A percentile compares a stretch with the other conserved stretches of the same genome.
These are phyloP conservation scores for Drosophila nigricruria DNA, from an alignment of 2,888 invertebrate genomes.

Conservation along the genomic window DNA sequence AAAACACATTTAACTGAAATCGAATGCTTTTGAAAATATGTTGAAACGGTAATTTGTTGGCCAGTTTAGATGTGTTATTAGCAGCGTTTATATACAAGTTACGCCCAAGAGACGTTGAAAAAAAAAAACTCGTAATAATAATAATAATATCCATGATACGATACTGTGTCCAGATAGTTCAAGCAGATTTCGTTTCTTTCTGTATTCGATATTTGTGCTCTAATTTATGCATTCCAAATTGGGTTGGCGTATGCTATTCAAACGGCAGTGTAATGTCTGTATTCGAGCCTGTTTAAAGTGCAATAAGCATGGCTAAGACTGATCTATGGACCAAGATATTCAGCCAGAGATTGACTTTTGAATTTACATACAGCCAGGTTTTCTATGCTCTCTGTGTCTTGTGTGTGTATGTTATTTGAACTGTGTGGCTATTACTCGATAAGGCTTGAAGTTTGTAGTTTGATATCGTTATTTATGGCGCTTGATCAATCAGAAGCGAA, in stretches of 20 bases:
- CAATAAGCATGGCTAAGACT: conserved; percentile 73
- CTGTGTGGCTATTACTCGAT: conserved; percentile 40
- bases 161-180: conserved; percentile 26
- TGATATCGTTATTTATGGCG: conserved; percentile 54
- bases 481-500: conserved; percentile 60
- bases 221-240: conserved; percentile 72
- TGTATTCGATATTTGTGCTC: conserved; percentile 45
- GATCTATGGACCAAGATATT: conserved; percentile 65
- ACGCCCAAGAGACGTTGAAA: conserved; percentile 49
- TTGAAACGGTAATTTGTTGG: conserved; percentile 80
- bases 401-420: conserved; percentile 24
- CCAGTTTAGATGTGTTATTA: conserved; percentile 78
- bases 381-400: conserved; percentile 1
- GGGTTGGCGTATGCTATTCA: conserved; percentile 67
- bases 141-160: conserved; percentile 28
- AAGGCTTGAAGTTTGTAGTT: conserved; percentile 36
- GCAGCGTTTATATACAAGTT: conserved; percentile 79
- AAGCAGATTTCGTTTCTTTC: conserved; percentile 48
- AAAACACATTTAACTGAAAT: conserved; percentile 72
- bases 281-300: conserved; percentile 73
- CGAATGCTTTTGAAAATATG: conserved; percentile 59
- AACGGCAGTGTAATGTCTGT: conserved; percentile 80
- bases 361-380: conserved; percentile 36
- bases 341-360: conserved; percentile 27
- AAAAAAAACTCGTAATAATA: conserved; percentile 5